phyloP scores from a whole-genome alignment of 1,140 invertebrate species.

The Hormaphis cornu region DNA sequence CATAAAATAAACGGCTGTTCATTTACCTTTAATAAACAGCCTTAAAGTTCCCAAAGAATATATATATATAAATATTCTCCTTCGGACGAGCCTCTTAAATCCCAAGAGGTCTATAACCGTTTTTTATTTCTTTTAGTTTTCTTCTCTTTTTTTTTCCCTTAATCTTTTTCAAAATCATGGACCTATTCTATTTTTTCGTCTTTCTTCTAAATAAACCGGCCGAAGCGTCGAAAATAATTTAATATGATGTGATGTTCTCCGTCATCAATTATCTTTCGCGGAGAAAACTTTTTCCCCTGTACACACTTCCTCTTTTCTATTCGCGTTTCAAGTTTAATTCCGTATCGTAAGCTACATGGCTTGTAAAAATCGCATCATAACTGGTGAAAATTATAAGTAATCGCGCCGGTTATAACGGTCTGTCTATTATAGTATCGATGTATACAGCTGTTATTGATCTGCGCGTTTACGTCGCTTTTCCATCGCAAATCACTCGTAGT shows the following conservation, averaged over 20 bases:
- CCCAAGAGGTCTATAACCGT: constrained; percentile 31
- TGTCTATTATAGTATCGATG: no score
- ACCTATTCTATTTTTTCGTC: background rate
- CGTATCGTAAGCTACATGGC: no score
- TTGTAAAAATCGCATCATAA: no score
- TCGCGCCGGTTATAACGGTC: background rate
- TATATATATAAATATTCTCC: no score
- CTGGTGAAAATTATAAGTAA: no score
- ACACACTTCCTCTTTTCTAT: no score
- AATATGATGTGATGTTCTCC: constrained; percentile 3
- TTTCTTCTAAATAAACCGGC: background rate
- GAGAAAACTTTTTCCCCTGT: background rate
- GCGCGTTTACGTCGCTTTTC: no score
- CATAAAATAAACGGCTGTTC: constrained; percentile 32
- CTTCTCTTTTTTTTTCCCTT: background rate
- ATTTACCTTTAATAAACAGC: constrained; percentile 33
- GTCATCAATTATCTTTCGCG: background rate
- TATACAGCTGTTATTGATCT: no score
- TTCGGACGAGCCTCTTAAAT: constrained; percentile 32
- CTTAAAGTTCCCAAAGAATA: constrained; percentile 29
- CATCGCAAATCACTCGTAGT: no score
- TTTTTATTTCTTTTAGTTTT: constrained; percentile 22
- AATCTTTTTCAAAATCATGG: constrained; percentile 27
- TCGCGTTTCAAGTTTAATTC: no score
- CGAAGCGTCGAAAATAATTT: constrained; percentile 6